Percentiles rank a stretch among this genome's conserved stretches.
phyloP scores from a whole-genome alignment of 2,888 invertebrate genomes.

The Diabrotica balteata region DNA sequence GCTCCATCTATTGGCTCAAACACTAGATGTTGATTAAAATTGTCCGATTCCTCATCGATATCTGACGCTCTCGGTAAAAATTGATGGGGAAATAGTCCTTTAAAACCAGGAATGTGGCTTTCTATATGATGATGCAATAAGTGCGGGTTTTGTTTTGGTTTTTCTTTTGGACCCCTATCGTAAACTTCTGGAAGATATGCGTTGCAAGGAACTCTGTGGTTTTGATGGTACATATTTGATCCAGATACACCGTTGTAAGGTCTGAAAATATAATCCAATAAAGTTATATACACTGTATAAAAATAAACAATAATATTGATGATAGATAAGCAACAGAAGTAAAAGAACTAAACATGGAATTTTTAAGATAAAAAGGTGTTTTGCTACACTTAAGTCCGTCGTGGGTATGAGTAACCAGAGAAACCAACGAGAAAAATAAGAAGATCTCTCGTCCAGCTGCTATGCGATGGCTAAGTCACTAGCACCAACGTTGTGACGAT shows the following conservation, averaged over 20 bases:
- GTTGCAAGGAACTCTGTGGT: constrained; percentile 1
- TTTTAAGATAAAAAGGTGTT: no score
- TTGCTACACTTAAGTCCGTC: no score
- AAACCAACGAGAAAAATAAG: no score
- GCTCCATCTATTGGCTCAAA: neutral
- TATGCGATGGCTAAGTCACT: no score
- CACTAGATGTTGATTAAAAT: neutral
- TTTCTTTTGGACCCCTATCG: neutral
- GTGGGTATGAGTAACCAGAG: no score
- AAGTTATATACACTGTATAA: no score
- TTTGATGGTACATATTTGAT: neutral
- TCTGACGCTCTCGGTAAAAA: neutral
- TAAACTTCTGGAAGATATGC: neutral
- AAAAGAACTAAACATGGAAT: no score
- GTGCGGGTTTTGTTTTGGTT: neutral
- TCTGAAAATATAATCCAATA: neutral
- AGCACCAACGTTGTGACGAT: no score
- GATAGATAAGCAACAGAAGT: no score
- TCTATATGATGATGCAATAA: neutral
- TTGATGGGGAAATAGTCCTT: constrained; percentile 3
- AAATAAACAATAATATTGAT: no score
- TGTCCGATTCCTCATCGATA: neutral
- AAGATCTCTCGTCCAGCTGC: no score
- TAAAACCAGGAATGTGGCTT: neutral
- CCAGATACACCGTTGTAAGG: neutral